Conservation (phyloP, 2,797 vertebrate genomes). For the Oophaga sylvatica region DNA sequence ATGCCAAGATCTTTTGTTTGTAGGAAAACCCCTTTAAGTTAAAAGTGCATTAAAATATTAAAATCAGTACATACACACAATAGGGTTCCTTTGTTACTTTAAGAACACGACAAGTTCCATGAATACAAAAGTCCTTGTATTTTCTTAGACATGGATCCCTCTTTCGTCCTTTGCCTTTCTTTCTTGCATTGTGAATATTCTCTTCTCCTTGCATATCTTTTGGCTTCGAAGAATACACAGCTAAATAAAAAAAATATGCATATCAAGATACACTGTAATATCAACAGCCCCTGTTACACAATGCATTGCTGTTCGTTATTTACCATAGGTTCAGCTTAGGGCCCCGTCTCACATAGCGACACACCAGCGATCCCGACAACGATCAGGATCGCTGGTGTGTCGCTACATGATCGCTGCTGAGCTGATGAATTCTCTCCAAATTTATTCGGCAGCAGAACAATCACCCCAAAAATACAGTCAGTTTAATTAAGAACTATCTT, state of each 20-base stretch:
- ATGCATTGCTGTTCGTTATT: too few relatives aligned
- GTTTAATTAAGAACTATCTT: too few relatives aligned
- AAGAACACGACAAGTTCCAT: constrained; percentile 89
- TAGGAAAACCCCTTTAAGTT: too few relatives aligned
- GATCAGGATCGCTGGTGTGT: too few relatives aligned
- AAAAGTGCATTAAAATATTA: not conserved
- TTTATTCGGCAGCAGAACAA: too few relatives aligned
- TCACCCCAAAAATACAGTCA: too few relatives aligned
- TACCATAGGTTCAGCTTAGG: too few relatives aligned
- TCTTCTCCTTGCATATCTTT: constrained; percentile 80
- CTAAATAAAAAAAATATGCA: constrained; percentile 69
- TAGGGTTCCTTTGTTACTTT: constrained; percentile 79
- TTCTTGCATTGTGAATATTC: constrained; percentile 77
- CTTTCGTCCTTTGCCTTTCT: constrained; percentile 88
- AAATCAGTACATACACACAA: constrained; percentile 85
- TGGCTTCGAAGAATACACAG: constrained; percentile 88
- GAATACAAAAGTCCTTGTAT: constrained; percentile 83
- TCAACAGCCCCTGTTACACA: not conserved
- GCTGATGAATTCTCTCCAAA: too few relatives aligned
- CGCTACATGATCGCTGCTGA: too few relatives aligned
- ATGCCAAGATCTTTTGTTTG: too few relatives aligned
- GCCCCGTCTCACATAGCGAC: too few relatives aligned
- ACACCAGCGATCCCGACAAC: too few relatives aligned
- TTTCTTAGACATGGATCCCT: constrained; percentile 90
- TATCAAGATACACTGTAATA: not conserved